phyloP scores from a whole-genome alignment of 2,797 vertebrate species.

The Otolemur crassicaudatus region DNA sequence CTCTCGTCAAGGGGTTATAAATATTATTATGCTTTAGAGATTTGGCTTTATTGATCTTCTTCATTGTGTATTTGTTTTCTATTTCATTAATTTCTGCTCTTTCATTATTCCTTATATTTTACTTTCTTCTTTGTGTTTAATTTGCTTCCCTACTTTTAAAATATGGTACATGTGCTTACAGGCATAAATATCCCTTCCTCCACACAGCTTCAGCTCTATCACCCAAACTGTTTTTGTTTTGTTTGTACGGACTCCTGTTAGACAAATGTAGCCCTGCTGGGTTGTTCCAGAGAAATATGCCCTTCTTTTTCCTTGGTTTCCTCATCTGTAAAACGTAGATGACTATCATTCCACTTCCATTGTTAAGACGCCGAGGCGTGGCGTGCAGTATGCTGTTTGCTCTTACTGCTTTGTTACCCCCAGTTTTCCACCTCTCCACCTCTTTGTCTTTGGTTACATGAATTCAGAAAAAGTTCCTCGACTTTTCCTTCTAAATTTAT shows the following conservation, averaged over 20 bases:
- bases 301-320: background rate
- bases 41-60: background rate
- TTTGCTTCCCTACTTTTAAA: background rate
- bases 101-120: background rate
- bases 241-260: background rate
- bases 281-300: background rate
- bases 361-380: background rate
- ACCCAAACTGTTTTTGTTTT: background rate
- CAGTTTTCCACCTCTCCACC: background rate
- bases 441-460: background rate
- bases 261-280: background rate
- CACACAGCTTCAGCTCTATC: background rate
- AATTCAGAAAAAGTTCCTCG: background rate
- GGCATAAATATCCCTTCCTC: no score
- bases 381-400: background rate
- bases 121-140: background rate
- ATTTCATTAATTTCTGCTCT: background rate
- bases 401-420: background rate
- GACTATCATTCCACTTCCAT: background rate
- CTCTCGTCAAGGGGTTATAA: background rate
- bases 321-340: background rate
- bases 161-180: background rate
- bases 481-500: background rate
- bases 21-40: background rate
- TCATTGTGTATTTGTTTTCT: background rate